Conservation (phyloP, 2,888 invertebrate genomes). For the Tachina grossa region DNA sequence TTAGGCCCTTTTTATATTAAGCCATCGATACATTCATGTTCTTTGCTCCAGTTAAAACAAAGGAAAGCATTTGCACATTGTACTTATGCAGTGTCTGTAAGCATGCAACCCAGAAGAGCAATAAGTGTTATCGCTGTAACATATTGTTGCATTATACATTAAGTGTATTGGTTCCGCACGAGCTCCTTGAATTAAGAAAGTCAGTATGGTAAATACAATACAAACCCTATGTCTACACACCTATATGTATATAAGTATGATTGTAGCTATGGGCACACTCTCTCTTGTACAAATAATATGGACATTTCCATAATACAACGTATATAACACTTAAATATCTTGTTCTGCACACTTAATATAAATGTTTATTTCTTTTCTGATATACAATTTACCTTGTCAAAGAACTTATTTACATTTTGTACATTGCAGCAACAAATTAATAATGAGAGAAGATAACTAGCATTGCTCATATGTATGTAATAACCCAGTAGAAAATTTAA, state of each 20-base stretch:
- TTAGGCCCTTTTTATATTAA: no score
- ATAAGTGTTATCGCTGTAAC: slow-evolving; percentile 22
- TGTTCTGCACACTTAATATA: slow-evolving; percentile 33
- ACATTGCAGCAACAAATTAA: neutral
- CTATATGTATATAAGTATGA: neutral
- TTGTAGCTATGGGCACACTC: neutral
- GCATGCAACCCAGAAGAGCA: neutral
- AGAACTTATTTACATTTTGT: neutral
- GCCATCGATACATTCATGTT: no score
- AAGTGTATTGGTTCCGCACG: slow-evolving; percentile 10
- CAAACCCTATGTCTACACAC: neutral
- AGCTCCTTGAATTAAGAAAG: neutral
- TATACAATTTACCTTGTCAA: neutral
- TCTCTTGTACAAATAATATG: neutral
- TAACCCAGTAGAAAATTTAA: neutral
- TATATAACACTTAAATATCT: neutral
- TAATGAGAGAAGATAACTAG: neutral
- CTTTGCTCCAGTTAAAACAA: neutral
- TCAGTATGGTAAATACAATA: neutral
- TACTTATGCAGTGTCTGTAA: neutral
- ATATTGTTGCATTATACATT: slow-evolving; percentile 46
- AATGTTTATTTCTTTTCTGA: slow-evolving; percentile 35
- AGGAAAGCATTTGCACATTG: neutral
- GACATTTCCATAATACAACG: slow-evolving; percentile 4
- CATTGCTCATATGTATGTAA: neutral